Base-by-base conservation (phyloP, 2,888 invertebrate species). In the Teleogryllus oceanicus region DNA sequence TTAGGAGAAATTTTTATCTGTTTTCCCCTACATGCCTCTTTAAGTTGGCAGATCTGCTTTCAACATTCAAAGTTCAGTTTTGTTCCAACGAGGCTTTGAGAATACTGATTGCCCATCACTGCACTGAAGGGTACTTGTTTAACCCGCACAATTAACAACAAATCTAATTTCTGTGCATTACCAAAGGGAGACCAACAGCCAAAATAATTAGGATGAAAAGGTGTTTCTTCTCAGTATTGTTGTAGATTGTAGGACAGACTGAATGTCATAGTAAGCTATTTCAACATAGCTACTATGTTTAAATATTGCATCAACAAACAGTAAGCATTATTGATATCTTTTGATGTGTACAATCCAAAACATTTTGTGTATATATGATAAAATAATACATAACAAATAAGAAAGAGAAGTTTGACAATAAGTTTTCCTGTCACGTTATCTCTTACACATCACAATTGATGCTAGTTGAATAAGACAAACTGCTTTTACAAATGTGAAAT, bases 321-420 rank as follows among this genome's bases (percentile, higher is more conserved):
- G 62, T 62, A 62, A 62, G 16, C 13, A 62, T 62, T 62, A 62
- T 62, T 62, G 62, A 8, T 62, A 62, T 62, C 13, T n/a, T 62
- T 62, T n/a, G n/a, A 62, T 18, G 62, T 62, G 62, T 62, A 62
- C 62, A 62, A n/a, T n/a, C n/a, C 13, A 62, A 62, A 18, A 62
- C 24, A 13, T 62, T n/a, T 62, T 62, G 62, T 62, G 62, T 62
- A 62, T 8, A 62, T 62, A 62, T 37, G 37, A 37, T 37, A 37
- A 37, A 37, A 37, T 37, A 37, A 37, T 37, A 37, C 37, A 37
- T 37, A 37, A 16, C 3, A 62, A 62, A 13, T 18, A 18, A 62
- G n/a, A n/a, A 62, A 18, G 62, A 62, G 62, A 62, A 62, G n/a
- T 62, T n/a, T 62, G 62, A 62, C 62, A 62, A 62, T 62, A 62